Evolutionary conservation across 2,888 invertebrate genomes (phyloP).

Genomic region (Orthosia cruda): DNA sequence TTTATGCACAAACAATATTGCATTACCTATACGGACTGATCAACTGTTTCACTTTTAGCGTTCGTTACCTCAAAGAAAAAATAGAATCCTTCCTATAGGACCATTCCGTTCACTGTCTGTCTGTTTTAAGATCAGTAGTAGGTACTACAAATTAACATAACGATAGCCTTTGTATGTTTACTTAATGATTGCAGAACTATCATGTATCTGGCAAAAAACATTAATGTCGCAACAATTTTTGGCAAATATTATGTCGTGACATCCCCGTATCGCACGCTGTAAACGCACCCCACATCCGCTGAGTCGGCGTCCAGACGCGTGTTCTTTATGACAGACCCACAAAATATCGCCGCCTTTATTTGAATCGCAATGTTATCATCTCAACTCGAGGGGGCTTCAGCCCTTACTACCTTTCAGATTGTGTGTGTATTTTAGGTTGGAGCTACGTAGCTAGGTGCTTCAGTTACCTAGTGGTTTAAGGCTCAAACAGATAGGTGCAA

Average conservation of each 20-base stretch:
- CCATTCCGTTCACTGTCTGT: too few species aligned
- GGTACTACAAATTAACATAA: too few species aligned
- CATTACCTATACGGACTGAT: too few species aligned
- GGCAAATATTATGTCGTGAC: slow-evolving; percentile 9
- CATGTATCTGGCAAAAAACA: too few species aligned
- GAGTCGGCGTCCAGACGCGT: slow-evolving; percentile 81
- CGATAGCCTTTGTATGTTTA: too few species aligned
- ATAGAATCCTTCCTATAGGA: too few species aligned
- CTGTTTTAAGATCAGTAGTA: too few species aligned
- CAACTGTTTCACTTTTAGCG: too few species aligned
- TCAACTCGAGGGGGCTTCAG: slow-evolving; percentile 54
- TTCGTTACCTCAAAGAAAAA: too few species aligned
- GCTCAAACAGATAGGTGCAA: neutral
- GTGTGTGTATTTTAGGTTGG: slow-evolving; percentile 34
- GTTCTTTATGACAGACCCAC: slow-evolving; percentile 83
- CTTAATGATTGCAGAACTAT: too few species aligned
- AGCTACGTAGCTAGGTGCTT: neutral
- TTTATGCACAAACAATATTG: too few species aligned
- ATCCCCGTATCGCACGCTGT: slow-evolving; percentile 19
- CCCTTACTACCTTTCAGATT: slow-evolving; percentile 44
- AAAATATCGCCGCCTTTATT: slow-evolving; percentile 82
- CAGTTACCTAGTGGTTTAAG: neutral
- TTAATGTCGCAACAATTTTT: neutral
- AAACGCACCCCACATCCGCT: slow-evolving; percentile 69
- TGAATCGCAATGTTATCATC: slow-evolving; percentile 84